Conservation (phyloP, 2,888 invertebrate species). For the Spilosoma lubricipeda region DNA sequence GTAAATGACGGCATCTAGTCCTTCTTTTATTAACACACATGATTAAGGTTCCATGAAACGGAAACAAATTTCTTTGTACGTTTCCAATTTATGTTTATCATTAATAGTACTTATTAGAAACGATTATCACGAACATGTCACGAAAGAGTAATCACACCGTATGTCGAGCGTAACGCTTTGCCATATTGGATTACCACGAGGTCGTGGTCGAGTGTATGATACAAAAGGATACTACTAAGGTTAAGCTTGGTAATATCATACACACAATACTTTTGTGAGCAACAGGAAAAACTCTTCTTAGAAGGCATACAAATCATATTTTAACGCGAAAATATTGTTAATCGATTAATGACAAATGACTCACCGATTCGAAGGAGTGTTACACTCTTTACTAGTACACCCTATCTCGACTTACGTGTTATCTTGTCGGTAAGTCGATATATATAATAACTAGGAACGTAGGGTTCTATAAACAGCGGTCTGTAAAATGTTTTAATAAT, state of each 20-base stretch:
- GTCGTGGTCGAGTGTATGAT: conserved; percentile 74
- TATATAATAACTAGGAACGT: neutral
- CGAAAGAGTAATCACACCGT: conserved; percentile 69
- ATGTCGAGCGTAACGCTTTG: conserved; percentile 75
- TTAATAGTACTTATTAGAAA: conserved; percentile 25
- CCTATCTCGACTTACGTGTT: conserved; percentile 1
- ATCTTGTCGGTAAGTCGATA: neutral
- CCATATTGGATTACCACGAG: conserved; percentile 82
- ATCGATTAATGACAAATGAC: conserved; percentile 3
- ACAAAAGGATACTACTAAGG: conserved; percentile 78
- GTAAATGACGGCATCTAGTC: neutral
- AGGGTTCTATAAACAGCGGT: neutral
- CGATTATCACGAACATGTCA: conserved; percentile 52
- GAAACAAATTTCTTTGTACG: neutral
- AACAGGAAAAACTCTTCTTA: neutral
- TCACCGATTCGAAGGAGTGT: conserved; percentile 3
- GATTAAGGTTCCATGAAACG: neutral
- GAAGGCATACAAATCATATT: neutral
- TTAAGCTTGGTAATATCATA: conserved; percentile 74
- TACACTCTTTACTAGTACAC: neutral
- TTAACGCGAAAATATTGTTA: neutral
- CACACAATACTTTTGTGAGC: conserved; percentile 55
- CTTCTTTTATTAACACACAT: neutral
- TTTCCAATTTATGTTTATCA: neutral
- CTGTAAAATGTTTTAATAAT: neutral